Evolutionary conservation across 2,113 vertebrate species (phyloP).

Genomic region (Ptilonorhynchus violaceus): DNA sequence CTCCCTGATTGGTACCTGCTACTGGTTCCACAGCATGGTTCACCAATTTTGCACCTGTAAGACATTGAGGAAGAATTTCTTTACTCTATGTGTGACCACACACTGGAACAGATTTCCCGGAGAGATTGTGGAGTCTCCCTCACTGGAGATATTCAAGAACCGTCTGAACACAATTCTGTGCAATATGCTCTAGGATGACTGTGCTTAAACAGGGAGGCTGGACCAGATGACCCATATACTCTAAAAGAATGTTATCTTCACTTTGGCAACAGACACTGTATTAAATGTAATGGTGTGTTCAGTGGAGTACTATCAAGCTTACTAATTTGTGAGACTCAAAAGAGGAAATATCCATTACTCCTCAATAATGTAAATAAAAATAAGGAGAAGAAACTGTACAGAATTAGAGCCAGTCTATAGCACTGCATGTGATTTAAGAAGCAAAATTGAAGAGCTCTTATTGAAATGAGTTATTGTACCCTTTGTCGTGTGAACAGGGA

Average conservation of each 20-base stretch:
- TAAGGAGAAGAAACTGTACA: neutral
- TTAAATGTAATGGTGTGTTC: neutral
- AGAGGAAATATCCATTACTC: neutral
- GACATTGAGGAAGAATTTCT: neutral
- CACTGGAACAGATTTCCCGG: neutral
- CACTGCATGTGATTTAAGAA: neutral
- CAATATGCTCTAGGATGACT: neutral
- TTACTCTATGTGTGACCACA: fast-evolving
- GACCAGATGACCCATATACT: neutral
- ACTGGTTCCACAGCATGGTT: neutral
- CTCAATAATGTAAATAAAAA: neutral
- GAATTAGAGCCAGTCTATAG: neutral
- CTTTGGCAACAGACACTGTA: neutral
- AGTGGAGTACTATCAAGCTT: neutral
- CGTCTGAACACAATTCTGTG: neutral
- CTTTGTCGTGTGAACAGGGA: neutral
- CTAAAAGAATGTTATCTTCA: neutral
- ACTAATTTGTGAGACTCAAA: neutral
- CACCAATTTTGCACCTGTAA: neutral
- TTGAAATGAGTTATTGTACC: neutral
- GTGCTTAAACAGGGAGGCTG: neutral
- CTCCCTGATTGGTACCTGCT: neutral
- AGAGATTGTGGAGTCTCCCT: neutral
- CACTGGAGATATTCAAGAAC: neutral
- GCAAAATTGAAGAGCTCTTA: neutral